phyloP scores from a whole-genome alignment of 2,113 vertebrate genomes.

The Eurystomus gularis region DNA sequence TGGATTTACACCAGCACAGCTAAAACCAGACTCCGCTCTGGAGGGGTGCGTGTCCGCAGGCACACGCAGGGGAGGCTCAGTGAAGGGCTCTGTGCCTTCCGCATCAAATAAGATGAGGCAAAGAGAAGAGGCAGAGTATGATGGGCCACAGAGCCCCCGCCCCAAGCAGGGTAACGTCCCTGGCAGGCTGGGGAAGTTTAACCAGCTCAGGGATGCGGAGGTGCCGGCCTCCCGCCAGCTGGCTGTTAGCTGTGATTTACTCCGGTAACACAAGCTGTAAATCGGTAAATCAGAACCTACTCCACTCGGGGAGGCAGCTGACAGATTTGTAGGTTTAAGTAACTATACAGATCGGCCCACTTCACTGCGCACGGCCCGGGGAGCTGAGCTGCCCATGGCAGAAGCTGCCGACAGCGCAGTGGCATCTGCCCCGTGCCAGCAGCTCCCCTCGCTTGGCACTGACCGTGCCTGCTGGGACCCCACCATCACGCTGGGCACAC shows the following conservation, averaged over 20 bases:
- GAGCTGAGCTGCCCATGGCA: not conserved
- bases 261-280: not conserved
- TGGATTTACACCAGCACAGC: not conserved
- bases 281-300: not conserved
- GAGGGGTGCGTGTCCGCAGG: fast-evolving
- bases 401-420: not conserved
- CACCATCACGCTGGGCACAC: not conserved
- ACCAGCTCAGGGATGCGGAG: not conserved
- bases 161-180: no score
- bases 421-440: not conserved
- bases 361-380: fast-evolving
- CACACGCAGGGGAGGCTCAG: not conserved
- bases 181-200: fast-evolving
- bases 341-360: not conserved
- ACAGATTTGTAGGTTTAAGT: not conserved
- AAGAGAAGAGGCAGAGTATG: not conserved
- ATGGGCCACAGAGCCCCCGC: no score
- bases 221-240: not conserved
- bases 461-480: not conserved
- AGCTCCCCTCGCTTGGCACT: not conserved
- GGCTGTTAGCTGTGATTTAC: not conserved
- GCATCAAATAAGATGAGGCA: not conserved
- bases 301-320: not conserved
- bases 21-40: fast-evolving
- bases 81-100: not conserved